phyloP scores from a whole-genome alignment of 2,888 invertebrate genomes.

The Pachymerium ferrugineum region DNA sequence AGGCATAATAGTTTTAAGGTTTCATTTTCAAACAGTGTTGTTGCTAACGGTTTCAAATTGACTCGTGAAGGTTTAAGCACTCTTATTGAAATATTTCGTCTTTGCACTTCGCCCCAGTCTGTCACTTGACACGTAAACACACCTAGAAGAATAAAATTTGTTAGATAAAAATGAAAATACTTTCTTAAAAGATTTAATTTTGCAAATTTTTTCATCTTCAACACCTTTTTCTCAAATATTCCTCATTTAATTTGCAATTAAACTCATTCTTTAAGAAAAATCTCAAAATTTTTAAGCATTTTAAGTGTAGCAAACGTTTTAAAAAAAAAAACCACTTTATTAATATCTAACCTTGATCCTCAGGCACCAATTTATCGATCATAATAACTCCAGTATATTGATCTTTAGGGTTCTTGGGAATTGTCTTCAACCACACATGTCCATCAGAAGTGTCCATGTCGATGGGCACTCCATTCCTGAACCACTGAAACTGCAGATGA shows the following conservation, averaged over 20 bases:
- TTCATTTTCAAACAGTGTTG: background rate
- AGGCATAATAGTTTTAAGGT: background rate
- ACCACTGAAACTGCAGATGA: constrained; percentile 38
- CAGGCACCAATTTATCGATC: constrained; percentile 13
- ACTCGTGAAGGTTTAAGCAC: constrained; percentile 28
- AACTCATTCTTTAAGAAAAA: constrained; percentile 5
- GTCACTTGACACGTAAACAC: constrained; percentile 33
- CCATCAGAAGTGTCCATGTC: background rate
- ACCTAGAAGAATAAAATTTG: constrained; percentile 3
- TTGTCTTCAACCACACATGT: background rate
- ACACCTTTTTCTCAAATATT: constrained; percentile 30
- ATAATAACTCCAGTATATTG: constrained; percentile 24
- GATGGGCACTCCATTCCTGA: constrained; percentile 33
- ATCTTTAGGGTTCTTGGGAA: constrained; percentile 30
- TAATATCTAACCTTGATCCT: constrained; percentile 27
- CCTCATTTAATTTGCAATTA: constrained; percentile 31
- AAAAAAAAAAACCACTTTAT: too few relatives aligned
- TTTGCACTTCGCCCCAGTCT: constrained; percentile 33
- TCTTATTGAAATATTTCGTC: background rate
- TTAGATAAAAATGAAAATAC: background rate
- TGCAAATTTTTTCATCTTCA: too few relatives aligned
- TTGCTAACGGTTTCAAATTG: constrained; percentile 32
- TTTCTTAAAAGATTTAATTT: background rate
- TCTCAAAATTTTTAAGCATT: too few relatives aligned
- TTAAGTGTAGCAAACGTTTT: too few relatives aligned